Evolutionary conservation across 2,888 invertebrate genomes (phyloP).

Genomic region (Microctonus hyperodae): DNA sequence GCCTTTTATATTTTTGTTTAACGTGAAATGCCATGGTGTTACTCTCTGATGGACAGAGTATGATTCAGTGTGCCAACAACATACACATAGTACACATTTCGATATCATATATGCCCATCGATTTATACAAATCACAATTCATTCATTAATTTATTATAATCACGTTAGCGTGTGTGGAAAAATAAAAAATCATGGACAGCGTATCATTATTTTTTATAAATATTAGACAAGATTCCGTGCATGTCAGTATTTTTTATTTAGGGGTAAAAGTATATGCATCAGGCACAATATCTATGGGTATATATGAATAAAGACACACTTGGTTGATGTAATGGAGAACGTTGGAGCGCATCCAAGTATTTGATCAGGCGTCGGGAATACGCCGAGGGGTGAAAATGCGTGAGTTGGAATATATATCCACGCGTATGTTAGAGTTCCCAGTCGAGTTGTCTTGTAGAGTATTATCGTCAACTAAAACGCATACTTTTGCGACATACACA

Average conservation of each 20-base stretch:
- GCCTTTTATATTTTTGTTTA: slow-evolving; percentile 34
- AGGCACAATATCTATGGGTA: not conserved
- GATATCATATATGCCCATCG: not conserved
- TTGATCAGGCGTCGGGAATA: slow-evolving; percentile 47
- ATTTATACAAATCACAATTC: too few relatives aligned
- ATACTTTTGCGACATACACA: slow-evolving; percentile 4
- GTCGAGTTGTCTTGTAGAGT: slow-evolving; percentile 23
- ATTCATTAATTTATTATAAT: too few relatives aligned
- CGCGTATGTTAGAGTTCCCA: slow-evolving; percentile 57
- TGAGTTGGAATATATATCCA: slow-evolving; percentile 36
- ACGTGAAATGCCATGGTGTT: slow-evolving; percentile 41
- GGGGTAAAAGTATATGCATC: not conserved
- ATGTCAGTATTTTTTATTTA: too few relatives aligned
- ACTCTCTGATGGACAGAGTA: too few relatives aligned
- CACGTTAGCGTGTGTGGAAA: too few relatives aligned
- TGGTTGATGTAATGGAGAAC: slow-evolving; percentile 30
- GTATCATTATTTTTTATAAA: too few relatives aligned
- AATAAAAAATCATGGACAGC: too few relatives aligned
- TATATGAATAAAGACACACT: not conserved
- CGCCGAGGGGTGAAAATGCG: slow-evolving; percentile 28
- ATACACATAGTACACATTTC: too few relatives aligned
- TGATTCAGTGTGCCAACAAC: slow-evolving; percentile 45
- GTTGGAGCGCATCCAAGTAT: slow-evolving; percentile 39
- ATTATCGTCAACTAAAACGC: not conserved
- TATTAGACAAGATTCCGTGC: too few relatives aligned